These are phyloP conservation scores for Mormyrops attenuatus DNA, from an alignment of 2,797 vertebrate genomes.

Conservation along the genomic window DNA sequence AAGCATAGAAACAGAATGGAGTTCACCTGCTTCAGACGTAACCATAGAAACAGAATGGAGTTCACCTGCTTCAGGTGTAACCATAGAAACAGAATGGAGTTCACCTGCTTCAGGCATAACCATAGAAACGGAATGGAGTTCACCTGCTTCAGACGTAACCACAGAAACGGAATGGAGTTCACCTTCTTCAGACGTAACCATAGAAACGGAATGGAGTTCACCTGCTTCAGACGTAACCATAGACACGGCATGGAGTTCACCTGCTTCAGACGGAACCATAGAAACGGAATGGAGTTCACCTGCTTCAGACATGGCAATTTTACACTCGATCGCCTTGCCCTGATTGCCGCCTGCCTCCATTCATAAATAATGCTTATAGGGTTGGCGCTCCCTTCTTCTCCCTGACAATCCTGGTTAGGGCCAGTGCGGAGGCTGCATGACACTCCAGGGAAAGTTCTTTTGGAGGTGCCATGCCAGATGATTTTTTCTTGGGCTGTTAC, in stretches of 20 bases:
- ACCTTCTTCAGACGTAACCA: background rate
- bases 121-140: too few species aligned
- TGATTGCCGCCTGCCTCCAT: background rate
- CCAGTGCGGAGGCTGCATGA: conserved; percentile 35
- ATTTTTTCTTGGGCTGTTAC: conserved; percentile 44
- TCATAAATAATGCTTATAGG: conserved; percentile 49
- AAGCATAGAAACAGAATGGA: too few species aligned
- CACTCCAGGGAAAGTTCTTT: conserved; percentile 23
- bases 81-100: too few species aligned
- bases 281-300: background rate
- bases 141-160: too few species aligned
- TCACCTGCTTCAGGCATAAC: too few species aligned
- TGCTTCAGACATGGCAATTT: background rate
- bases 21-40: background rate
- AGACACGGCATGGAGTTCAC: background rate
- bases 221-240: background rate
- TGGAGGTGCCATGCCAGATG: conserved; percentile 37
- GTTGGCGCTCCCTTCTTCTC: background rate
- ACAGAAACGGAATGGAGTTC: too few species aligned
- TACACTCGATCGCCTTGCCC: conserved; percentile 35
- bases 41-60: background rate
- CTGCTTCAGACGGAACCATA: background rate
- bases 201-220: background rate
- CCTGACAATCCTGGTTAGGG: background rate
- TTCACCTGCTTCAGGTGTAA: background rate